These are phyloP conservation scores for Parnassius smintheus DNA, from an alignment of 2,888 invertebrate species.

Conservation along the genomic window DNA sequence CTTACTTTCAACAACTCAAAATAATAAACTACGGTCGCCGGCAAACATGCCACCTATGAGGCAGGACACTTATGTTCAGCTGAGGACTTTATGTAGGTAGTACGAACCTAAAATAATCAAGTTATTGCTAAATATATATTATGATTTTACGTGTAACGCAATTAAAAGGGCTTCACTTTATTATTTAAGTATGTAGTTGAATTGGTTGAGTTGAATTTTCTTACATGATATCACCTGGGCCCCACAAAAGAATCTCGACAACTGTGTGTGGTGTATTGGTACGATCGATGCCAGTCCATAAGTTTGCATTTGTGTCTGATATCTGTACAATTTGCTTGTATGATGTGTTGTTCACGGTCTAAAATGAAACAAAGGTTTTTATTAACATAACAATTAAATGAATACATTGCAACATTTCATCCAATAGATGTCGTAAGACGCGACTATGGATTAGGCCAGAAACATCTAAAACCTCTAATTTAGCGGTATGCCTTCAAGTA, in stretches of 20 bases:
- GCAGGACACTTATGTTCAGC: too few relatives aligned
- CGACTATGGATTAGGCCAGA: not conserved
- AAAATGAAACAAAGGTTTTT: conserved; percentile 40
- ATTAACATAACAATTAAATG: not conserved
- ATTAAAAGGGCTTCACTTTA: too few relatives aligned
- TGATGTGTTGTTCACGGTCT: conserved; percentile 75
- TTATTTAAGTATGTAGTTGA: too few relatives aligned
- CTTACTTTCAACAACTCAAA: too few relatives aligned
- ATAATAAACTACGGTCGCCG: too few relatives aligned
- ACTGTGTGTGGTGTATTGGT: conserved; percentile 81
- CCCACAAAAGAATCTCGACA: conserved; percentile 88
- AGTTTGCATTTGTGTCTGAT: conserved; percentile 48
- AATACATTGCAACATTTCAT: not conserved
- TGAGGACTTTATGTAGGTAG: too few relatives aligned
- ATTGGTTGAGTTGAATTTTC: conserved; percentile 39
- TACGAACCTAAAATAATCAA: too few relatives aligned
- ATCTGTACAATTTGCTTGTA: conserved; percentile 86
- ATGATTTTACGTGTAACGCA: too few relatives aligned
- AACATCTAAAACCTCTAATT: not conserved
- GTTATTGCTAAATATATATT: too few relatives aligned
- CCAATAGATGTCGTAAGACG: too few relatives aligned
- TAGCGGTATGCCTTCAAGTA: too few relatives aligned
- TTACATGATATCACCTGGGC: conserved; percentile 85
- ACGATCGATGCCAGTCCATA: conserved; percentile 56
- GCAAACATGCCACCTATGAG: too few relatives aligned